Conservation (phyloP, 1,140 invertebrate species). For the Trichonephila clavata region DNA sequence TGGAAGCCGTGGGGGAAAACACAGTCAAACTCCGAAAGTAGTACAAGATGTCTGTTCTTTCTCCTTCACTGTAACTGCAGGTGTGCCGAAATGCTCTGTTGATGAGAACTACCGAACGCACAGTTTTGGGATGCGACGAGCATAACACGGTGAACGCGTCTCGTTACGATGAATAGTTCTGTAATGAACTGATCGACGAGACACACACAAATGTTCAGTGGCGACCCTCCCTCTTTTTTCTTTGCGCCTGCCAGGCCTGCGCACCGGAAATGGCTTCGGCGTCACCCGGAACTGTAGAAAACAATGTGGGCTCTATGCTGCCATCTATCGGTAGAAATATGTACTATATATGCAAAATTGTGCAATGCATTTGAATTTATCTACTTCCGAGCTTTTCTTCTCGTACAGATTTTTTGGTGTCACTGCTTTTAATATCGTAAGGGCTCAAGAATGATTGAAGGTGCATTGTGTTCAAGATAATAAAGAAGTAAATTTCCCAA, state of each 20-base stretch:
- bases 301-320: constrained; percentile 19
- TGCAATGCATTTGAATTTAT: background rate
- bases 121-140: constrained; percentile 44
- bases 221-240: constrained; percentile 75
- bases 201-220: constrained; percentile 71
- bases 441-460: no score
- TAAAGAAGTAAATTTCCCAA: no score
- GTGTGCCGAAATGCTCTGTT: constrained; percentile 30
- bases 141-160: constrained; percentile 71
- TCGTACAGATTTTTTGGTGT: background rate
- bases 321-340: constrained; percentile 40
- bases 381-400: background rate
- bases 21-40: constrained; percentile 37
- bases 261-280: constrained; percentile 74
- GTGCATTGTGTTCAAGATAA: no score
- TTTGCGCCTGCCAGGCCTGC: constrained; percentile 69
- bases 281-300: constrained; percentile 71
- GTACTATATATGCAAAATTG: background rate
- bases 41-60: constrained; percentile 49
- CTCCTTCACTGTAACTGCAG: constrained; percentile 7
- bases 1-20: constrained; percentile 32
- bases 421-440: background rate
- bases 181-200: constrained; percentile 76
- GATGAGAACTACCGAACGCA: constrained; percentile 53
- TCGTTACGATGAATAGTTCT: constrained; percentile 75